Evolutionary conservation across 2,797 vertebrate genomes (phyloP).

Genomic region (Monodelphis domestica): DNA sequence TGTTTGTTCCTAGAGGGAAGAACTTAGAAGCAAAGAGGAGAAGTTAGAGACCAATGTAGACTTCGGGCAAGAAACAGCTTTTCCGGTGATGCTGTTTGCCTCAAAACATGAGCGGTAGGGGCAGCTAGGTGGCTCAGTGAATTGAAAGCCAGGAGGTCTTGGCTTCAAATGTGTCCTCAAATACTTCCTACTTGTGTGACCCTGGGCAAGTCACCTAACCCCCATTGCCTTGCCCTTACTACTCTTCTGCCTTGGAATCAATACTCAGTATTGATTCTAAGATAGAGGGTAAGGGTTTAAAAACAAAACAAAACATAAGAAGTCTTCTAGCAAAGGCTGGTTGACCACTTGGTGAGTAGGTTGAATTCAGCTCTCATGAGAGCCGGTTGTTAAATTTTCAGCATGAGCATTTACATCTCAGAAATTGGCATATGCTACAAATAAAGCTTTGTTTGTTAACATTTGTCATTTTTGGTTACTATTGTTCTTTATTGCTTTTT

Average conservation of each 20-base stretch:
- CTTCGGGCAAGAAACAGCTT: not conserved
- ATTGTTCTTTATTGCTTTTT: no score
- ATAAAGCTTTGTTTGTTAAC: not conserved
- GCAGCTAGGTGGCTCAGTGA: no score
- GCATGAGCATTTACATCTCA: not conserved
- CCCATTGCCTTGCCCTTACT: no score
- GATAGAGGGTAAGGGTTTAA: no score
- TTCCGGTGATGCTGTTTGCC: not conserved
- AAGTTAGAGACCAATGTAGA: no score
- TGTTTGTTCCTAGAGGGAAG: not conserved
- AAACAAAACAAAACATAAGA: no score
- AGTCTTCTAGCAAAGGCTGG: not conserved
- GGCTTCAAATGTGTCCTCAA: no score
- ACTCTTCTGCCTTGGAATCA: no score
- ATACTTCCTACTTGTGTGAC: no score
- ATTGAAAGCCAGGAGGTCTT: no score
- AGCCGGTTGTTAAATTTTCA: not conserved
- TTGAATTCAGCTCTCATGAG: not conserved
- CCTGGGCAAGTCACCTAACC: no score
- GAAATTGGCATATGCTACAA: not conserved
- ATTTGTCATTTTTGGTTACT: not conserved
- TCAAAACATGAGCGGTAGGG: not conserved
- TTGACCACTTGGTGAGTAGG: not conserved
- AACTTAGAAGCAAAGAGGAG: not conserved
- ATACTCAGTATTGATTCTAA: no score